Conservation (phyloP, 2,113 vertebrate genomes). For the Scartelaos histophorus region DNA sequence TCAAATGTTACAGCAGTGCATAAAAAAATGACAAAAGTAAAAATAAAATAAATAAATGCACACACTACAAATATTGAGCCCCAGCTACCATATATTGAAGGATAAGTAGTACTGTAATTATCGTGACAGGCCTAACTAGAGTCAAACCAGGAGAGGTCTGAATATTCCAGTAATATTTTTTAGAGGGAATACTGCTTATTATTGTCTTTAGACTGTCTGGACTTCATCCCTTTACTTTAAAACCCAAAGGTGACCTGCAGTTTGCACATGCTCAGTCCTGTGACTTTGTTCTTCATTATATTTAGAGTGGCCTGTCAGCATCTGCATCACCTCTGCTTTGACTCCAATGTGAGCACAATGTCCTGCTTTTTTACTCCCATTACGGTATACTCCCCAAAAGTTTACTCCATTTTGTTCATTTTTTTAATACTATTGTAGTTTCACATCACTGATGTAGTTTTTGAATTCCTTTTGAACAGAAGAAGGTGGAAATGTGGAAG, state of each 20-base stretch:
- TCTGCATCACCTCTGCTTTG: constrained; percentile 1
- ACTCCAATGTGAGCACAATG: background rate
- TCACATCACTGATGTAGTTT: background rate
- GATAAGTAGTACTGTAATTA: too few relatives aligned
- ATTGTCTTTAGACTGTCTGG: background rate
- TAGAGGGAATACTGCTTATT: background rate
- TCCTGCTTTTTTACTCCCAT: background rate
- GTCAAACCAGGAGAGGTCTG: too few relatives aligned
- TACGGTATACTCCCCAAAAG: background rate
- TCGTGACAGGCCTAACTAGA: too few relatives aligned
- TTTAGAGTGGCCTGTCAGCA: background rate
- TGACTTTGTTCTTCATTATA: constrained; percentile 2
- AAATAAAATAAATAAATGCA: too few relatives aligned
- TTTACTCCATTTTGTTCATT: too few relatives aligned
- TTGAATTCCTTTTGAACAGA: background rate
- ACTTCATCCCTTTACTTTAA: background rate
- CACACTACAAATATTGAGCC: too few relatives aligned
- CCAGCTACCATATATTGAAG: too few relatives aligned
- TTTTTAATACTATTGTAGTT: too few relatives aligned
- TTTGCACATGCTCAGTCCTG: background rate
- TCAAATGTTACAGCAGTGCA: too few relatives aligned
- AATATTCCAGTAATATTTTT: background rate
- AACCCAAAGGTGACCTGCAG: background rate
- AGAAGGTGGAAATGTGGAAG: background rate
- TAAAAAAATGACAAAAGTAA: too few relatives aligned